Conservation (phyloP, 2,888 invertebrate genomes). For the Agrotis exclamationis region DNA sequence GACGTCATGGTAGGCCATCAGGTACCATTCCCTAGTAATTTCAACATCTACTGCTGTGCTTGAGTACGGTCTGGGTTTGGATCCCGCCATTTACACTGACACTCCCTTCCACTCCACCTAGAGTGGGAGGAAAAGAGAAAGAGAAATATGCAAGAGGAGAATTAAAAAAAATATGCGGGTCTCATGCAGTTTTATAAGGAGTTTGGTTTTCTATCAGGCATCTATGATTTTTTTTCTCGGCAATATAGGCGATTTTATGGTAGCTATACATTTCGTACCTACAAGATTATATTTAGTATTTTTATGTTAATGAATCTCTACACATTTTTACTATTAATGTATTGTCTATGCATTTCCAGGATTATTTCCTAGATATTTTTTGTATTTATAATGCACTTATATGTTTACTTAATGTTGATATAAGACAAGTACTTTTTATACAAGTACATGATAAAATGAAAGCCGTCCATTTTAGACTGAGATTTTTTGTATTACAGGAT, state of each 20-base stretch:
- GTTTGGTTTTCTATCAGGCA: too few relatives aligned
- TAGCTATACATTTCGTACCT: slow-evolving; percentile 3
- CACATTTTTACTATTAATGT: slow-evolving; percentile 12
- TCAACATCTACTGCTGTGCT: too few relatives aligned
- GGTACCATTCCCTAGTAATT: too few relatives aligned
- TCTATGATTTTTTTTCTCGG: neutral
- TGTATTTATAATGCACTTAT: slow-evolving; percentile 20
- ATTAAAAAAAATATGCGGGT: too few relatives aligned
- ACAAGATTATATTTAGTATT: neutral
- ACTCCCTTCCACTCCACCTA: too few relatives aligned
- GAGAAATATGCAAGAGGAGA: too few relatives aligned
- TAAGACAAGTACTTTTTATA: neutral
- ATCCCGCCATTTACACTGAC: too few relatives aligned
- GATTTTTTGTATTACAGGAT: slow-evolving; percentile 31
- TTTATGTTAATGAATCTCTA: slow-evolving; percentile 20
- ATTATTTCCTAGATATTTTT: slow-evolving; percentile 15
- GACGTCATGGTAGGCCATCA: too few relatives aligned
- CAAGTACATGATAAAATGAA: slow-evolving; percentile 23
- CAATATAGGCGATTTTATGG: neutral
- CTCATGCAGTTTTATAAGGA: too few relatives aligned
- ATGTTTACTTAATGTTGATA: slow-evolving; percentile 29
- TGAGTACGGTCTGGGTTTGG: too few relatives aligned
- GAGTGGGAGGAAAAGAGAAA: too few relatives aligned
- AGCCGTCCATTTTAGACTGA: slow-evolving; percentile 72
- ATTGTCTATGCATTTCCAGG: slow-evolving; percentile 14